Conservation (phyloP, 2,113 vertebrate genomes). For the Engystomops pustulosus region DNA sequence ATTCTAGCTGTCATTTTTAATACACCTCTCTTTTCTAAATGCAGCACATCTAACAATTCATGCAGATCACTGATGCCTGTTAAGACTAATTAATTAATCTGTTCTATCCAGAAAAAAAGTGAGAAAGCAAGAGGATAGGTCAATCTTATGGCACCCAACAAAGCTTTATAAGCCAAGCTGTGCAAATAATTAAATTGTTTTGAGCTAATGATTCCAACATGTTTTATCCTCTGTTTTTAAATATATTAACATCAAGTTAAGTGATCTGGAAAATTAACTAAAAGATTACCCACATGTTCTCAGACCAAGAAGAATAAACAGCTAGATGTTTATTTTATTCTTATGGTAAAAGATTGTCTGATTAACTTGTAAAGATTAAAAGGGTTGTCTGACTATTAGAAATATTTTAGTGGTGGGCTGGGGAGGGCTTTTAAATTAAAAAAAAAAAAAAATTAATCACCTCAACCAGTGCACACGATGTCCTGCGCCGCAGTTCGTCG, state of each 20-base stretch:
- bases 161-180: slow-evolving; percentile 52
- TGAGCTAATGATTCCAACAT: slow-evolving; percentile 52
- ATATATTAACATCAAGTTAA: slow-evolving; percentile 8
- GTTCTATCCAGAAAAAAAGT: slow-evolving; percentile 34
- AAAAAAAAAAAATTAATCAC: too few relatives aligned
- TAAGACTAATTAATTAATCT: slow-evolving; percentile 56
- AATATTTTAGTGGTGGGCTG: too few relatives aligned
- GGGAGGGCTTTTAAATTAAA: too few relatives aligned
- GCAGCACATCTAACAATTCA: slow-evolving; percentile 1
- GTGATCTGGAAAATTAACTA: slow-evolving; percentile 32
- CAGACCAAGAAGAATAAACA: neutral
- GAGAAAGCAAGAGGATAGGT: slow-evolving; percentile 45
- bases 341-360: too few relatives aligned
- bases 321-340: too few relatives aligned
- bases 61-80: slow-evolving; percentile 32
- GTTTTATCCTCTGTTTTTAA: slow-evolving; percentile 49
- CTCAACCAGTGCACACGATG: too few relatives aligned
- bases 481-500: too few relatives aligned
- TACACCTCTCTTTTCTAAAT: slow-evolving; percentile 11
- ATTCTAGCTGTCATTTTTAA: neutral
- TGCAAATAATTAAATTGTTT: slow-evolving; percentile 58
- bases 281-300: slow-evolving; percentile 2
- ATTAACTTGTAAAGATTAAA: too few relatives aligned
- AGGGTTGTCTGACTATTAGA: too few relatives aligned
- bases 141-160: slow-evolving; percentile 48